Evolutionary conservation across 2,113 vertebrate species (phyloP), one percentile per base, ranked within the genome.

Genomic region (Lepisosteus osseus): DNA sequence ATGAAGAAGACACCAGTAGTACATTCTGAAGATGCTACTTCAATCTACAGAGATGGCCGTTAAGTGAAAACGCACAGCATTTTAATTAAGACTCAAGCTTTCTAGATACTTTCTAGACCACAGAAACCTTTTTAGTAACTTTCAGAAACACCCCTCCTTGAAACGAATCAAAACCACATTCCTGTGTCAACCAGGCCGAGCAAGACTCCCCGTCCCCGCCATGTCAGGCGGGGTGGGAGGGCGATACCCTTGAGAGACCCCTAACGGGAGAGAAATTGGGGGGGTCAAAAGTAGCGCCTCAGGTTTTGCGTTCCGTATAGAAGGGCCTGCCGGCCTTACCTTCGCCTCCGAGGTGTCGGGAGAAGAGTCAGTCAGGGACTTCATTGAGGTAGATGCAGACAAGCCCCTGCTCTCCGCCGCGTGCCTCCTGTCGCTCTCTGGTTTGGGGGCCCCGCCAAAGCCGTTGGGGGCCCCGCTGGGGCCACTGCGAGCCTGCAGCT

Each of bases 331-430:
- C 72, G 41, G 67, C 42, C n/a, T 70, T 82, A 90, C 91, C 86
- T 89, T 90, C 4, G 87, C 90, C 68, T 92, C 89, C 0, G 81
- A 81, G 65, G 85, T 88, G 13, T 87, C 90, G 6, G 84, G 76
- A 44, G 87, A 80, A 6, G 83, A 85, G 70, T 87, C 83, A 0
- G 84, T 87, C 75, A 83, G 85, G 74, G 89, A 90, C 82, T 89
- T 92, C 55, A 87, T 83, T 80, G 92, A 94, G 91, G 95, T 91
- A 89, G 93, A 90, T 69, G 81, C 72, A 55, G 80, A 70, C 9
- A 87, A 56, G 56, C 83, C 86, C 73, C 85, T 84, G 78, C 76
- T 75, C 61, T 90, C 90, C 61, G 84, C 86, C 61, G 86, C 82
- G 71, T 77, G 80, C 66, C 82, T 90, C 71, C 77, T 87, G 6